These are phyloP conservation scores for Leptodactylus fuscus DNA, from an alignment of 2,113 vertebrate genomes.

Conservation along the genomic window DNA sequence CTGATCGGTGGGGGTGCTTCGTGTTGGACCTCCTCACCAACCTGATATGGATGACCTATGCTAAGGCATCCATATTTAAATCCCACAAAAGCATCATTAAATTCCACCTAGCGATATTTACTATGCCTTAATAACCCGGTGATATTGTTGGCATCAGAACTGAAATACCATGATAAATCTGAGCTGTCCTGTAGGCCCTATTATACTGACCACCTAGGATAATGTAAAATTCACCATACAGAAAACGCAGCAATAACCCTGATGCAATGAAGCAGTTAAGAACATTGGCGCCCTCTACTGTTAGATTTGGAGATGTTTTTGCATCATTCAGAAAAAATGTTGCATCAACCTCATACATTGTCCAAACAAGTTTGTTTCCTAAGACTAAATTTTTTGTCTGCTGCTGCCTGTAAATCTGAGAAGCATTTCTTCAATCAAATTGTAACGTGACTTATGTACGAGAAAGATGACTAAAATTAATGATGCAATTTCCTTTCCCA, in stretches of 20 bases:
- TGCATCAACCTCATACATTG: neutral
- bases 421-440: neutral
- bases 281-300: slow-evolving; percentile 12
- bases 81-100: no score
- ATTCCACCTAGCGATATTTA: no score
- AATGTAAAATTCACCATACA: neutral
- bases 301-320: neutral
- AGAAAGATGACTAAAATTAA: no score
- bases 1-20: no score
- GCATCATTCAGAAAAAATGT: neutral
- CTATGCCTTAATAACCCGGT: no score
- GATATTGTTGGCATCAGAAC: neutral
- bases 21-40: no score
- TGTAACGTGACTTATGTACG: neutral
- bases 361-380: neutral
- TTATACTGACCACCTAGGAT: neutral
- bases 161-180: neutral
- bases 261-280: neutral
- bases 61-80: no score
- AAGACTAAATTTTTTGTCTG: neutral
- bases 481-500: no score
- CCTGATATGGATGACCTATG: no score
- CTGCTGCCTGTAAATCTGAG: neutral
- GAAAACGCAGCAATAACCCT: neutral
- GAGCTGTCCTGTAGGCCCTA: neutral